A percentile compares a stretch with the other conserved stretches of the same genome.
Evolutionary conservation across 2,888 invertebrate species (phyloP).

Genomic region (Drosophila buzzatii): DNA sequence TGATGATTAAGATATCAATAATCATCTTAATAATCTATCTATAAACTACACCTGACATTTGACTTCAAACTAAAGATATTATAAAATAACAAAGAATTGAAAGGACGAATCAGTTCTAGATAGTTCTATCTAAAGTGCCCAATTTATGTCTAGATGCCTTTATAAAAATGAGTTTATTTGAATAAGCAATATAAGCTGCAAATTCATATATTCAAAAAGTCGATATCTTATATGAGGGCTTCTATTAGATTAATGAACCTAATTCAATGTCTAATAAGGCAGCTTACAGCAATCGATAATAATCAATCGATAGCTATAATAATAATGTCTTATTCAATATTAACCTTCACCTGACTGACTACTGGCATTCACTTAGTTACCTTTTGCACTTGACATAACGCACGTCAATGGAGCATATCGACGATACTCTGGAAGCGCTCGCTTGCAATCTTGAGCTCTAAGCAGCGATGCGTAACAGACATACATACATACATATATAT

Average conservation of each 20-base stretch:
- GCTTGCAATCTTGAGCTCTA: conserved; percentile 11
- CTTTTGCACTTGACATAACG: conserved; percentile 50
- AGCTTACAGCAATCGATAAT: background rate
- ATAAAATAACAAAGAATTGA: no score
- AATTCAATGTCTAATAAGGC: background rate
- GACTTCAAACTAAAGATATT: no score
- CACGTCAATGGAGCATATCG: conserved; percentile 49
- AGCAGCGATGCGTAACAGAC: conserved; percentile 46
- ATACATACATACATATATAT: background rate
- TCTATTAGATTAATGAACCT: background rate
- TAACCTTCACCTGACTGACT: conserved; percentile 24
- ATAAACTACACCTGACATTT: no score
- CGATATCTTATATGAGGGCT: no score
- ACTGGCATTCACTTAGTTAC: conserved; percentile 27
- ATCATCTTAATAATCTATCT: no score
- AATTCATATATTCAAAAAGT: no score
- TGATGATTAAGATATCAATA: no score
- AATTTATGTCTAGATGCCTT: no score
- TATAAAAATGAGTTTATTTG: no score
- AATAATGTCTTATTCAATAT: conserved; percentile 1
- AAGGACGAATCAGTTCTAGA: no score
- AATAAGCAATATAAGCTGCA: no score
- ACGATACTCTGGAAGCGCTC: conserved; percentile 21
- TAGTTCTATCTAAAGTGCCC: no score
- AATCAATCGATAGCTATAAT: background rate